phyloP scores from a whole-genome alignment of 2,888 invertebrate species.

The Esperia sulphurella region DNA sequence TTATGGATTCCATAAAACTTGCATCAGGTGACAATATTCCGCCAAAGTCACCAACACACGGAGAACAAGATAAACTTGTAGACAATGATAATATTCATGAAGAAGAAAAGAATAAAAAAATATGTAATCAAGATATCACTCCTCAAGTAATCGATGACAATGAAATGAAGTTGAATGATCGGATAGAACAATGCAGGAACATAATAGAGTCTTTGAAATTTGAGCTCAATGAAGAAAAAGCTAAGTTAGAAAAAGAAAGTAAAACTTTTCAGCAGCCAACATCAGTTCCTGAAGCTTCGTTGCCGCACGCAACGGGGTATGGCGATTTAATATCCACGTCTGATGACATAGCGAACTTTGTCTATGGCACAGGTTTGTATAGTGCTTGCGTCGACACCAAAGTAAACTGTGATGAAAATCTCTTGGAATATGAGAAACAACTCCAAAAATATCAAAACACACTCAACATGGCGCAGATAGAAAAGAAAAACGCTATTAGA shows the following conservation, averaged over 20 bases:
- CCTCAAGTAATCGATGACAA: constrained; percentile 45
- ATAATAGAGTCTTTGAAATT: constrained; percentile 61
- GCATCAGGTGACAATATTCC: constrained; percentile 45
- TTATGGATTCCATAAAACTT: constrained; percentile 37
- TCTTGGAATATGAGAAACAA: constrained; percentile 69
- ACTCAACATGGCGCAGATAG: constrained; percentile 63
- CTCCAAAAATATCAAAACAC: constrained; percentile 67
- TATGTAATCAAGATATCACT: constrained; percentile 23
- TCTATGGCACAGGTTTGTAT: constrained; percentile 29
- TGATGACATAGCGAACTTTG: constrained; percentile 18
- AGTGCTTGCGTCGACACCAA: constrained; percentile 51
- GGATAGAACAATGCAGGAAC: constrained; percentile 59
- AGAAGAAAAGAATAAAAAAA: constrained; percentile 1
- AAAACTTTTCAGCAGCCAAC: constrained; percentile 18
- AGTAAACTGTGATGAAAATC: constrained; percentile 54
- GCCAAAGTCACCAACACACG: constrained; percentile 19
- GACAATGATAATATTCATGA: constrained; percentile 11
- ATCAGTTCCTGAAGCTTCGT: constrained; percentile 10
- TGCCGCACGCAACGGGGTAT: constrained; percentile 8
- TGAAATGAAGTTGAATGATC: constrained; percentile 53
- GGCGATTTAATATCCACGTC: constrained; percentile 20
- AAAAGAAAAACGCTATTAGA: constrained; percentile 67
- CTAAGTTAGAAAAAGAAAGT: constrained; percentile 45
- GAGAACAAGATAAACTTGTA: constrained; percentile 17
- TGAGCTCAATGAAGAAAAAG: constrained; percentile 60